Percentiles rank a stretch among this genome's conserved stretches.
phyloP scores from a whole-genome alignment of 2,113 vertebrate genomes.

The Pycnonotus jocosus region DNA sequence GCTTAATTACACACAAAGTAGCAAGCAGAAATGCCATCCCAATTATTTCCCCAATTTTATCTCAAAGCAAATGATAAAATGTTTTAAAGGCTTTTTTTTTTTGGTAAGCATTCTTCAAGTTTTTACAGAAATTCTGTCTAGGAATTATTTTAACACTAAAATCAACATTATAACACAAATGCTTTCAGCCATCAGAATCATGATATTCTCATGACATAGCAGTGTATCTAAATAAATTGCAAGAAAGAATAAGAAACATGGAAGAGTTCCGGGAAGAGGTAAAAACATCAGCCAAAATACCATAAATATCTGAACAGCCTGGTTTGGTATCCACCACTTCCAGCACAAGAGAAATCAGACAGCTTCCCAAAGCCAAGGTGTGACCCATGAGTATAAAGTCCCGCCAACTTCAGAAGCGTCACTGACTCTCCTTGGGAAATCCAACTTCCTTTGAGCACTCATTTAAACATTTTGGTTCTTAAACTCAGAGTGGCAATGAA shows the following conservation, averaged over 20 bases:
- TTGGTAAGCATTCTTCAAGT: background rate
- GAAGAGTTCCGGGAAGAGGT: slow-evolving; percentile 55
- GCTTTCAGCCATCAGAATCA: slow-evolving; percentile 30
- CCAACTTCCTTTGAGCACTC: slow-evolving; percentile 39
- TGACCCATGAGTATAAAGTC: background rate
- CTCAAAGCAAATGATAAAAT: background rate
- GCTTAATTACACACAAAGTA: slow-evolving; percentile 65
- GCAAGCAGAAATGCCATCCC: background rate
- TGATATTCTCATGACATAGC: background rate
- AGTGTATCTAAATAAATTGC: background rate
- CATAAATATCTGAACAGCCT: background rate
- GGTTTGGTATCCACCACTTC: slow-evolving; percentile 11
- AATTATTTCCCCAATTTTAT: background rate
- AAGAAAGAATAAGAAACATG: slow-evolving; percentile 54
- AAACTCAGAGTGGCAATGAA: slow-evolving; percentile 43
- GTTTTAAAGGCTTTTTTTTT: background rate
- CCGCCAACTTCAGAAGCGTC: background rate
- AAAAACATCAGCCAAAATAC: slow-evolving; percentile 27
- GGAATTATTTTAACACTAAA: background rate
- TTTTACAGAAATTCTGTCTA: background rate
- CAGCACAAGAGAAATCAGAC: slow-evolving; percentile 3
- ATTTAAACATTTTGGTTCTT: background rate
- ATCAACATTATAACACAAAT: background rate
- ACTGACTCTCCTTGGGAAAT: slow-evolving; percentile 18
- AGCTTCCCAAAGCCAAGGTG: slow-evolving; percentile 24